Percentiles rank a stretch among this genome's conserved stretches.
phyloP scores from a whole-genome alignment of 2,888 invertebrate genomes.

The Fragum sueziense region DNA sequence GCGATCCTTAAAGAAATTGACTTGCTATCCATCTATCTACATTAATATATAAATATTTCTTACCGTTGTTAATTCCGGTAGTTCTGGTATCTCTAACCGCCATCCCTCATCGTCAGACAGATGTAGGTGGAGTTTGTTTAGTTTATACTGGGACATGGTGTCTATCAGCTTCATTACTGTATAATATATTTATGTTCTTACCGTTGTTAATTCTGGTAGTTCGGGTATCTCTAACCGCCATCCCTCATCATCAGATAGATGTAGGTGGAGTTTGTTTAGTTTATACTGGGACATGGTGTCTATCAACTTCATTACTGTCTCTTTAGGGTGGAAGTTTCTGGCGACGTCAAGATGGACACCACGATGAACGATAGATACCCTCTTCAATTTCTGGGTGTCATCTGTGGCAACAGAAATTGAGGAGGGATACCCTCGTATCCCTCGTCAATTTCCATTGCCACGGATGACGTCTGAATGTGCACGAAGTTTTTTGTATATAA shows the following conservation, averaged over 20 bases:
- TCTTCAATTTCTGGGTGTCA: too few relatives aligned
- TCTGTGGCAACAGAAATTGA: too few relatives aligned
- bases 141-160: slow-evolving; percentile 77
- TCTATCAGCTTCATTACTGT: slow-evolving; percentile 69
- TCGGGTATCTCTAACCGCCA: slow-evolving; percentile 77
- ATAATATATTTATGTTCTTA: slow-evolving; percentile 72
- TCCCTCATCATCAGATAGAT: slow-evolving; percentile 78
- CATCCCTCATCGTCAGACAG: slow-evolving; percentile 78
- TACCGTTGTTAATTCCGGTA: slow-evolving; percentile 75
- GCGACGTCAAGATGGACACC: slow-evolving; percentile 64
- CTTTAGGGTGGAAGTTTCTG: slow-evolving; percentile 63
- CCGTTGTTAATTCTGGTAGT: slow-evolving; percentile 74
- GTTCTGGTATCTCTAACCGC: slow-evolving; percentile 75
- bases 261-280: slow-evolving; percentile 76
- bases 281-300: slow-evolving; percentile 78
- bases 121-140: slow-evolving; percentile 77
- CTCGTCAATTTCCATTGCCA: too few relatives aligned
- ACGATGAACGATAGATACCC: too few relatives aligned
- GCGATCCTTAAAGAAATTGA: too few relatives aligned
- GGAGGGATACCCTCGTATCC: too few relatives aligned
- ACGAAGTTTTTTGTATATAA: too few relatives aligned
- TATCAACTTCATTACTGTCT: slow-evolving; percentile 65
- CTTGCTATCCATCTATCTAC: too few relatives aligned
- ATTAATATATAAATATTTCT: too few relatives aligned
- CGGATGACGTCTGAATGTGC: too few relatives aligned